phyloP scores from a whole-genome alignment of 1,140 invertebrate species.

The Philopotamus ludificatus region DNA sequence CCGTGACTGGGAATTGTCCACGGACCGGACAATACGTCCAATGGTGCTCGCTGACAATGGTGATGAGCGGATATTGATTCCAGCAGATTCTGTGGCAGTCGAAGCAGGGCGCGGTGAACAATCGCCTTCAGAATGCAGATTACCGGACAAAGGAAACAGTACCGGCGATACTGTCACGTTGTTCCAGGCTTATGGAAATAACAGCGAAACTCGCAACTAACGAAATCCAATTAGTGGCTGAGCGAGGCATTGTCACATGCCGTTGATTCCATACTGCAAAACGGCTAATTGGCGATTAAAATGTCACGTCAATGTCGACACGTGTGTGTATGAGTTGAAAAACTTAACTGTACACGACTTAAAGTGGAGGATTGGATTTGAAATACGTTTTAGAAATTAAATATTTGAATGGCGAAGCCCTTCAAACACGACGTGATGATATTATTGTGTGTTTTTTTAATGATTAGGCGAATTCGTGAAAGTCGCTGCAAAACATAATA shows the following conservation, averaged over 20 bases:
- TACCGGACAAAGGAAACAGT: background rate
- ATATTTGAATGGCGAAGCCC: too few species aligned
- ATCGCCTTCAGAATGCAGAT: background rate
- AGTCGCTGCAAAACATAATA: too few species aligned
- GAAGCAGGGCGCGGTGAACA: background rate
- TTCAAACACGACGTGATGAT: too few species aligned
- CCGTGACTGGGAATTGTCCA: background rate
- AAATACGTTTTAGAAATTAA: too few species aligned
- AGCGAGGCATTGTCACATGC: background rate
- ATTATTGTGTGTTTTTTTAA: too few species aligned
- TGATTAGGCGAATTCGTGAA: too few species aligned
- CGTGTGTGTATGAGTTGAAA: background rate
- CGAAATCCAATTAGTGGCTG: background rate
- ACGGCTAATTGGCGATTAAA: conserved; percentile 1
- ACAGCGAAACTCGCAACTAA: background rate
- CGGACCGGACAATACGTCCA: background rate
- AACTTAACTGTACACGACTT: too few species aligned
- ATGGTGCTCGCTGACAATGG: background rate
- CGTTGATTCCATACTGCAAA: background rate
- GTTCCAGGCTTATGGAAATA: background rate
- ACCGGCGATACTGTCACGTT: background rate
- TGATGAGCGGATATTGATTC: conserved; percentile 1
- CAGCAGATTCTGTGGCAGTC: background rate
- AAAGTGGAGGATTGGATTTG: too few species aligned
- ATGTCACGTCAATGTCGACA: background rate